Base-by-base conservation (phyloP, 1,140 invertebrate species). In the Drosophila bifasciata region DNA sequence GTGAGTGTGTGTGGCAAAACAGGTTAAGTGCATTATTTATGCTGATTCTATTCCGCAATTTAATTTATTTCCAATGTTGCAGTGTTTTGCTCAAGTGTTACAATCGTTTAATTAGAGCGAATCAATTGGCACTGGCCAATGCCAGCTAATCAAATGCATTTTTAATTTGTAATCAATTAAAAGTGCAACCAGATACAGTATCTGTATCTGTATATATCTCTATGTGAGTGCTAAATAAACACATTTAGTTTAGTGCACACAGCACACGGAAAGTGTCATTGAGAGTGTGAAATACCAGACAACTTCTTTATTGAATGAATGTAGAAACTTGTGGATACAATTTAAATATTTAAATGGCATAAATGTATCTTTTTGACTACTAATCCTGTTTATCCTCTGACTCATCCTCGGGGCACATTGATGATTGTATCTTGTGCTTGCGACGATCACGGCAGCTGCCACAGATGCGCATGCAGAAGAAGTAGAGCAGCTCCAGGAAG, bases 401-500 rank as follows among this genome's bases (percentile, higher is more conserved):
- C 41, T 66, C 40, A 11, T 66, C 76, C 11, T 76, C 60, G 1
- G 69, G 39, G 23, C 61, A 57, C 49, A 84, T 52, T 9, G 81
- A 62, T 9, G 81, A 62, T 5, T 68, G 63, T 4, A 67, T 76
- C 25, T 91, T 90, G 17, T 68, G 79, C 52, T 84, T 77, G n/a
- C 76, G 76, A 0, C 89, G 60, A 17, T 88, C 79, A 0, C 81
- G 61, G 28, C 78, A 84, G 25, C 84, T 91, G 39, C 81, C 79
- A 28, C 77, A 93, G 39, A 91, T 75, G 3, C 89, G 77, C 58
- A 91, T 88, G 15, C 79, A 90, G 51, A 90, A 90, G 70, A 90
- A 91, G 32, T 94, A 94, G 25, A 93, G 60, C 3, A 94, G 90
- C 86, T 94, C 93, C 23, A 93, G 90, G 9, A 94, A 78, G 51